Evolutionary conservation across 2,888 invertebrate species (phyloP).

Genomic region (Chalcosyrphus nemorum): DNA sequence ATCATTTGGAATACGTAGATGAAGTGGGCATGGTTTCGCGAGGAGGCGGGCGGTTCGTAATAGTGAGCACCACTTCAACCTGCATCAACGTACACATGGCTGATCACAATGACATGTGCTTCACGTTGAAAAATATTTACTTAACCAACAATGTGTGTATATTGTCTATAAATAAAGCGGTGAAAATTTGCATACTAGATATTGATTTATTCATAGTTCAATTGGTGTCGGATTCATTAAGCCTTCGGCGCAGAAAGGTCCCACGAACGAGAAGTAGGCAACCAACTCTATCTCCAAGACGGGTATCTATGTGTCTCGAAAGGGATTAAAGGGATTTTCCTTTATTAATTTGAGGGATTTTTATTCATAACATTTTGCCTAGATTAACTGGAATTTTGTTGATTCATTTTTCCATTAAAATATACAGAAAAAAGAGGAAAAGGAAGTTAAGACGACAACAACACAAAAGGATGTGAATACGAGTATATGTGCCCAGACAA

Average conservation of each 20-base stretch:
- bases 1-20: slow-evolving; percentile 52
- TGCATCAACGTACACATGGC: slow-evolving; percentile 55
- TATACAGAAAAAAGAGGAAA: not conserved
- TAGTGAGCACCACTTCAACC: slow-evolving; percentile 58
- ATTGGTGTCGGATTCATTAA: slow-evolving; percentile 18
- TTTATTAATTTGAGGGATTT: not conserved
- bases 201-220: slow-evolving; percentile 39
- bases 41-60: too few species aligned
- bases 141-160: slow-evolving; percentile 19
- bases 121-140: slow-evolving; percentile 52
- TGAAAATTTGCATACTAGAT: slow-evolving; percentile 42
- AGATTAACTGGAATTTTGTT: not conserved
- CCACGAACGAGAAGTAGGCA: too few species aligned
- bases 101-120: slow-evolving; percentile 62
- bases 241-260: too few species aligned
- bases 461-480: not conserved
- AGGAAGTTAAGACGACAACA: not conserved
- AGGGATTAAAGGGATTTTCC: not conserved
- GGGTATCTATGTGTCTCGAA: not conserved
- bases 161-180: not conserved
- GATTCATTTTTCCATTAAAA: not conserved
- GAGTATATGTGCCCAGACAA: too few species aligned
- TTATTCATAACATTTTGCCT: not conserved
- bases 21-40: too few species aligned
- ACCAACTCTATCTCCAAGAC: not conserved